Base-by-base conservation (phyloP, 2,113 vertebrate genomes). In the human region DNA sequence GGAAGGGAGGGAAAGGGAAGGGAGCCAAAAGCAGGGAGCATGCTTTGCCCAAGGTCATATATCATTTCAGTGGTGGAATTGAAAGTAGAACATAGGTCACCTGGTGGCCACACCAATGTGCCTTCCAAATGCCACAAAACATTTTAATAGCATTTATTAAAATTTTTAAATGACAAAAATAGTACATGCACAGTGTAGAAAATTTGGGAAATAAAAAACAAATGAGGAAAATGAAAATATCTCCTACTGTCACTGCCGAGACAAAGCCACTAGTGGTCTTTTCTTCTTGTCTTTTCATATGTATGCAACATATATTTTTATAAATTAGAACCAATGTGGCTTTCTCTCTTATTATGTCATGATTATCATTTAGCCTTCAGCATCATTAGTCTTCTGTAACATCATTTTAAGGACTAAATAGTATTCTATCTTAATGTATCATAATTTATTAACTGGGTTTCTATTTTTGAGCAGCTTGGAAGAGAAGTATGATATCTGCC, bases 391-490 rank as follows among this genome's bases (percentile, higher is more conserved):
- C 4, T 83, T 93, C 61, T 66, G 43, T 32, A 38, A 59, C 25
- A 82, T 87, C n/a, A 73, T 72, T 84, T 92, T 94, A 92, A 89
- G 40, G 13, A 61, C 8, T 92, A 91, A 78, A 22, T 82, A 59
- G 23, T 59, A 88, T n/a, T 78, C 13, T 93, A 66, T 87, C 88
- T 89, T 91, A 78, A 81, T 90, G 43, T 43, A 61, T 12, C 43
- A 20, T n/a, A 82, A 97, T 78, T 78, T 93, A 59, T 91, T 84
- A 38, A 55, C 83, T 70, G 38, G 22, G 55, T 75, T 93, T 89
- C 76, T 94, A 68, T 38, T 91, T 90, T 96, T 83, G 43, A 92
- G 43, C 6, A 92, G n/a, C 75, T 85, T 96, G 64, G 30, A 66
- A 90, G 22, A 80, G 43, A 72, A 83, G 6, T 75, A 11, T 86